Evolutionary conservation across 2,888 invertebrate genomes (phyloP).

Genomic region (Eudasyphora cyanicolor): DNA sequence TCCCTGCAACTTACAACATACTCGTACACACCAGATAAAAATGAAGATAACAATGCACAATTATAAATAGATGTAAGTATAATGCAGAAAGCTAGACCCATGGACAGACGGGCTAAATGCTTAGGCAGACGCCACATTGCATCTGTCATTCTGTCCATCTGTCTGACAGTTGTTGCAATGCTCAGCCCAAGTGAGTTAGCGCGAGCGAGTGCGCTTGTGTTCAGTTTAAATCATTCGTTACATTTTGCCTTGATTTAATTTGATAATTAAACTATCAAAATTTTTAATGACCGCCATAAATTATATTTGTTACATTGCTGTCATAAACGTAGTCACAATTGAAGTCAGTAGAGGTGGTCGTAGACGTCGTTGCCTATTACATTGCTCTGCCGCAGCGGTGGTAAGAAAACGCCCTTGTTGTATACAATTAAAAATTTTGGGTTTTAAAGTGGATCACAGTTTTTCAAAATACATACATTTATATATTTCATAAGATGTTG

Average conservation of each 20-base stretch:
- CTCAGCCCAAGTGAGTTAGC: no score
- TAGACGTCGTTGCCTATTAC: background rate
- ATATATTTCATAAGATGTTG: no score
- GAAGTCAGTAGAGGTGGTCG: background rate
- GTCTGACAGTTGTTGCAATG: background rate
- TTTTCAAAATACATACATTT: background rate
- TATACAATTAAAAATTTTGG: background rate
- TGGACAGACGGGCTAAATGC: background rate
- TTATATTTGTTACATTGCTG: constrained; percentile 32
- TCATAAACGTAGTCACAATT: background rate
- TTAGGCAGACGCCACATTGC: constrained; percentile 7
- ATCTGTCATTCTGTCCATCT: background rate
- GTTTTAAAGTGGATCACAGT: background rate
- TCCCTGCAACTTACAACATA: background rate
- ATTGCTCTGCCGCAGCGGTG: background rate
- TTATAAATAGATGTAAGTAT: background rate
- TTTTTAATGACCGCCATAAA: constrained; percentile 41
- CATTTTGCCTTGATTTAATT: constrained; percentile 56
- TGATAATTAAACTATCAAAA: constrained; percentile 50
- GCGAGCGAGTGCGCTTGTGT: constrained; percentile 33
- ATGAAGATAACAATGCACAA: no score
- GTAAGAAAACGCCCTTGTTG: background rate
- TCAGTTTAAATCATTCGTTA: constrained; percentile 27
- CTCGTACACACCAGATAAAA: background rate
- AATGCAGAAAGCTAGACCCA: background rate